Percentiles rank a stretch among this genome's conserved stretches.
These are phyloP conservation scores for Bactericera cockerelli DNA, from an alignment of 1,140 invertebrate species.

Conservation along the genomic window DNA sequence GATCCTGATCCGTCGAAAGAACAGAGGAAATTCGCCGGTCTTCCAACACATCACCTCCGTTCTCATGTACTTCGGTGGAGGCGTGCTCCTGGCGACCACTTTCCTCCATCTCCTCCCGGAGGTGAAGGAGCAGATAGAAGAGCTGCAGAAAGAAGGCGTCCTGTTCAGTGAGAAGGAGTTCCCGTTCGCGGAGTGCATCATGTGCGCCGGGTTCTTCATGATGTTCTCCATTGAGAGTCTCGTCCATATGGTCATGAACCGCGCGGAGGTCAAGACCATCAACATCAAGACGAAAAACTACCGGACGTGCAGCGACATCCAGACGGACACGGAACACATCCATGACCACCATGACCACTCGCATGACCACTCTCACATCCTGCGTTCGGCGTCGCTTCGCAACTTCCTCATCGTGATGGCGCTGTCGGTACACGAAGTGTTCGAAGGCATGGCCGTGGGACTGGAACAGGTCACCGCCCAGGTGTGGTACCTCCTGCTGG, in stretches of 20 bases:
- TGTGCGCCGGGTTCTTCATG: conserved; percentile 39
- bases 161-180: conserved; percentile 6
- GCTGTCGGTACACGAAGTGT: conserved; percentile 44
- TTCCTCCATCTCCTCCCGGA: conserved; percentile 83
- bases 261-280: neutral
- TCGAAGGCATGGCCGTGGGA: conserved; percentile 49
- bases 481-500: conserved; percentile 51
- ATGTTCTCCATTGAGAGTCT: conserved; percentile 39
- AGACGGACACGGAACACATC: neutral
- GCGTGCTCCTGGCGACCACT: conserved; percentile 76
- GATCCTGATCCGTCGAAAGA: neutral
- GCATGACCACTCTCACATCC: conserved; percentile 9
- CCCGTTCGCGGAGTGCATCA: conserved; percentile 33
- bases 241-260: conserved; percentile 27
- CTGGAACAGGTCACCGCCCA: conserved; percentile 29
- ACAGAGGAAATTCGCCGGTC: neutral
- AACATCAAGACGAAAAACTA: neutral
- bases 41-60: conserved; percentile 15
- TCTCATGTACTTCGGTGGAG: conserved; percentile 72
- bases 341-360: conserved; percentile 1
- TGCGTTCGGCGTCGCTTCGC: conserved; percentile 23
- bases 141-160: neutral
- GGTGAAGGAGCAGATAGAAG: conserved; percentile 41
- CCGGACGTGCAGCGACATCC: neutral
- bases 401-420: conserved; percentile 39